Conservation (phyloP, 1,140 invertebrate species). For the Neoseiulus cucumeris region DNA sequence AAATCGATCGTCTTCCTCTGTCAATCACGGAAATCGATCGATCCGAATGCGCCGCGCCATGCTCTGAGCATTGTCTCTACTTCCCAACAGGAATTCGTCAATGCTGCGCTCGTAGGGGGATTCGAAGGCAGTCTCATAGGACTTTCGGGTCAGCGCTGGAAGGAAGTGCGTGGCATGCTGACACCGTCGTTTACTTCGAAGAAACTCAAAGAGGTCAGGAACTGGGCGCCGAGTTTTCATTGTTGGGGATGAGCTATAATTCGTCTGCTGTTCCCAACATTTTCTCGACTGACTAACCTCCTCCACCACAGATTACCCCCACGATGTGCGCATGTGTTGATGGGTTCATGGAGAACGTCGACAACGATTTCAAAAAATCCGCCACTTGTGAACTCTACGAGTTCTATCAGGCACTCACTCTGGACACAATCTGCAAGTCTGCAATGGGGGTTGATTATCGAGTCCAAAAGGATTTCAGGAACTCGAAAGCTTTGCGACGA, state of each 20-base stretch:
- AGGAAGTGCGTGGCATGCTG: background rate
- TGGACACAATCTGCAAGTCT: background rate
- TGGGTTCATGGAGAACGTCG: background rate
- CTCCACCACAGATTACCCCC: background rate
- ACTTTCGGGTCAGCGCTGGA: background rate
- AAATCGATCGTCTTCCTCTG: too few species aligned
- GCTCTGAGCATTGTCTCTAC: too few species aligned
- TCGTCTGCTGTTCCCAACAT: too few species aligned
- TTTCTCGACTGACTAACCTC: too few species aligned
- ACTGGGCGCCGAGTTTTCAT: too few species aligned
- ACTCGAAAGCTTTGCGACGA: background rate
- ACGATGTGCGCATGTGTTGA: background rate
- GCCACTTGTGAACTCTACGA: background rate
- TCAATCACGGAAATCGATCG: too few species aligned
- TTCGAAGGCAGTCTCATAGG: background rate
- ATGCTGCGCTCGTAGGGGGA: background rate
- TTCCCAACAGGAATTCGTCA: too few species aligned
- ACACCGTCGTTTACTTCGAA: background rate
- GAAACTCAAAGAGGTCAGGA: background rate
- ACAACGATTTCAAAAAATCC: background rate
- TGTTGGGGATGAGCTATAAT: too few species aligned
- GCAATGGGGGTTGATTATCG: background rate
- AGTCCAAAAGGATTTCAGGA: background rate
- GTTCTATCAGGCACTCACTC: background rate
- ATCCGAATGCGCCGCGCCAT: too few species aligned